phyloP scores from a whole-genome alignment of 2,797 vertebrate genomes.

The Fratercula arctica region DNA sequence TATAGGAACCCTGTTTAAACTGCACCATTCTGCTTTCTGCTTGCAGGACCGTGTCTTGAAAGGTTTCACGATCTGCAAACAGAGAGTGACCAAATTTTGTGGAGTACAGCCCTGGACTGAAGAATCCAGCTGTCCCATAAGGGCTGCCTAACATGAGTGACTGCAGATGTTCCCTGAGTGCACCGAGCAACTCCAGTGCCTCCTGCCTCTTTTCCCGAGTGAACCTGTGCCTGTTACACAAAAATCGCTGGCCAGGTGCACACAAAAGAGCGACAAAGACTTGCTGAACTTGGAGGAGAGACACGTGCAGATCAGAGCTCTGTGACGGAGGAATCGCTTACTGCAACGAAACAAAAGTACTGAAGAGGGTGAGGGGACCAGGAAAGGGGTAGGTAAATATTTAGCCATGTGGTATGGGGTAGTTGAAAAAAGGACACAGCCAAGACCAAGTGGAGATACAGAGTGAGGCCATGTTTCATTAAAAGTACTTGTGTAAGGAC shows the following conservation, averaged over 20 bases:
- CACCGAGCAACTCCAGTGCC: not conserved
- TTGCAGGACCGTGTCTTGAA: not conserved
- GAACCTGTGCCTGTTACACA: not conserved
- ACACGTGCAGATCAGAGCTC: not conserved
- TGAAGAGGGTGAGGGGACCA: not conserved
- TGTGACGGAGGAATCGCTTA: not conserved
- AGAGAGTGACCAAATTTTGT: not conserved
- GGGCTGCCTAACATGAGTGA: not conserved
- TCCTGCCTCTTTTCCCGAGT: not conserved
- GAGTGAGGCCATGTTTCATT: not conserved
- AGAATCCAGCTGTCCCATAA: not conserved
- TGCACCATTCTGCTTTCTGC: not conserved
- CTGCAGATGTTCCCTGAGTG: not conserved
- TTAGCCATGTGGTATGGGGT: not conserved
- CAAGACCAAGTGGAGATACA: not conserved
- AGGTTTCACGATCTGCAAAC: not conserved
- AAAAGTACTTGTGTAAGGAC: not conserved
- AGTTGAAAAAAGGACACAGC: not conserved
- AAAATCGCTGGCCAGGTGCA: not conserved
- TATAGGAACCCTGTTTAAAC: slow-evolving; percentile 13
- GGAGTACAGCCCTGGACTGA: not conserved
- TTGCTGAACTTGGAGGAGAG: not conserved
- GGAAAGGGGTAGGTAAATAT: not conserved
- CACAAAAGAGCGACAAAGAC: not conserved
- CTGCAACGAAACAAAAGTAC: not conserved